Base-by-base conservation (phyloP, 2,113 vertebrate genomes). In the Lepus timidus region DNA sequence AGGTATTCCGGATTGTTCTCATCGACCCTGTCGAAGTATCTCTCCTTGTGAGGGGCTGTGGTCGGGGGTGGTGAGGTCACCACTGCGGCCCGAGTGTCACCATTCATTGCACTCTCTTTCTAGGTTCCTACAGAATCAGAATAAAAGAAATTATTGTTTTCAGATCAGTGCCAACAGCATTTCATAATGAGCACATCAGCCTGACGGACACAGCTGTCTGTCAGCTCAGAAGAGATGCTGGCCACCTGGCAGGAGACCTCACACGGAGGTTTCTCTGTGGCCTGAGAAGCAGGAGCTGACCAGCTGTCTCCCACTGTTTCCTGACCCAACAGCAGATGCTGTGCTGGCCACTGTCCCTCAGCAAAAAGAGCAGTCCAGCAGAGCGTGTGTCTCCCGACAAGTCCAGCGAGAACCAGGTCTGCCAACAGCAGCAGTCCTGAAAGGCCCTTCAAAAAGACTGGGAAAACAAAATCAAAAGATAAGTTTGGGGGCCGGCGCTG, bases 1-100 rank as follows among this genome's bases (percentile, higher is more conserved):
- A 99, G 98, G 97, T 99, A 99, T 84, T 99, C 99, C 0, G 99
- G 99, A 55, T 99, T 99, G 97, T 99, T 99, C 98, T 99, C 99
- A 92, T 99, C 99, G 87, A 99, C 99, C 58, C 99, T 98, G 98
- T 99, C 99, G 29, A 99, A 99, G 96, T 99, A 99, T 52, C 99
- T 99, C 98, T 99, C 99, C 98, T 99, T 99, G 98, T 99, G 99
- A 79, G 99, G 99, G 17, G 99, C 99, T 71, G 99, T 99, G 96
- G 99, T 99, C 94, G 99, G 99, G 93, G 99, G 99, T 97, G 99
- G 99, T 98, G 99, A 99, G 90, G 99, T 99, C 98, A 99, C 99
- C 99, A 99, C 99, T 93, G 99, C 99, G 58, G 98, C 98, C 94
- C 98, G 99, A 90, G 99, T 98, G 89, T 99, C 99, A 98, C 99